Base-by-base conservation (phyloP, 2,113 vertebrate genomes). In the Sinocyclocheilus anshuiensis region DNA sequence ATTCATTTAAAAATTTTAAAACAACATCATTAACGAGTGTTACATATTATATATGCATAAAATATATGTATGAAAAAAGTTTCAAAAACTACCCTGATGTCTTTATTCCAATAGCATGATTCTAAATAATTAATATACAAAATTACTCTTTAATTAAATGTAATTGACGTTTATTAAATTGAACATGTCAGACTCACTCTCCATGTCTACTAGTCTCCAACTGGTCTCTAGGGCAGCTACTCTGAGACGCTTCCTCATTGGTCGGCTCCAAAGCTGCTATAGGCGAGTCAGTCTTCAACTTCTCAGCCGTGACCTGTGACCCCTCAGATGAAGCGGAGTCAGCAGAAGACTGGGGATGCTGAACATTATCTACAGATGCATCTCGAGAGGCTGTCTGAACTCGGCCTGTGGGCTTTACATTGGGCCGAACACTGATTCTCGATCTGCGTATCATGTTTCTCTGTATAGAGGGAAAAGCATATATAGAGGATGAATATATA, bases 401-500 rank as follows among this genome's bases (percentile, higher is more conserved):
- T 87, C 95, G 93, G 0, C 92, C 93, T 0, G 84, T 87, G 0
- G 94, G 94, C 63, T 92, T 94, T 33, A 99, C 95, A 50, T 97
- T 98, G 20, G 97, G 97, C 86, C 96, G 95, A 86, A 97, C 92
- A 22, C 93, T 96, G 81, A 98, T 96, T 90, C 97, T 95, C 6
- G 97, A 95, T 69, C 97, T 95, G 50, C 97, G 97, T 89, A 99
- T 96, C 97, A 98, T 98, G 39, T 81, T 90, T 80, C 61, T 82
- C 94, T 95, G 71, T 45, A 10, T 0, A 45, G 42, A 63, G 33
- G 57, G 5, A 61, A 36, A 20, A 57, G 16, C 53, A 48, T 12
- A 12, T 29, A 22, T 16, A 13, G 88, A 93, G 20, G 8, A 39
- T 20, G 20, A 39, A 36, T 22, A 22, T 29, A 5, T 2, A 57